Evolutionary conservation across 2,113 vertebrate species (phyloP).

Genomic region (Pontoporia blainvillei): DNA sequence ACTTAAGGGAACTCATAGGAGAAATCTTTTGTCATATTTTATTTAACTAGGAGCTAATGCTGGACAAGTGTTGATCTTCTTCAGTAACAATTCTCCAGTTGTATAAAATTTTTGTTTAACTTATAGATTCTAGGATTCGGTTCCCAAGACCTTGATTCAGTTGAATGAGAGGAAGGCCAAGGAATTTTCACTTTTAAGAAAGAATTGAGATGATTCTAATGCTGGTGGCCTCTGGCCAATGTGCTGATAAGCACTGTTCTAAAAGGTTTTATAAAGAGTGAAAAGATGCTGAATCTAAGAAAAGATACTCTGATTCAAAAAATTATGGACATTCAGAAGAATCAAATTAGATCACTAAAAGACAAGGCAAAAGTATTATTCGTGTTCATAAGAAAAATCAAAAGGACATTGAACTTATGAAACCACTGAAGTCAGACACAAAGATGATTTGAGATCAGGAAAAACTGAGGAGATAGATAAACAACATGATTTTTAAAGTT

Average conservation of each 20-base stretch:
- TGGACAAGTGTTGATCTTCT: background rate
- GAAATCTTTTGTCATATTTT: background rate
- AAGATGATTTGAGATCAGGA: constrained; percentile 23
- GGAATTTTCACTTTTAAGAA: background rate
- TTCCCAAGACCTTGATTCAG: background rate
- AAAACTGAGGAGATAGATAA: constrained; percentile 31
- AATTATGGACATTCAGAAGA: background rate
- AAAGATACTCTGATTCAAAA: background rate
- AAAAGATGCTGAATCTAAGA: background rate
- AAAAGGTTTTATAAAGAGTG: background rate
- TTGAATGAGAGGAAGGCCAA: background rate
- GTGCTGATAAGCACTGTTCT: background rate
- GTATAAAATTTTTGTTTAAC: background rate
- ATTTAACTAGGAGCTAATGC: background rate
- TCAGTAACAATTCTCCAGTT: background rate
- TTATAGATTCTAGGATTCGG: background rate
- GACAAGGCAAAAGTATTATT: background rate
- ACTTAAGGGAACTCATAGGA: background rate
- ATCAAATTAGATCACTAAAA: background rate
- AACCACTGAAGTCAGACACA: background rate
- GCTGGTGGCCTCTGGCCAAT: background rate
- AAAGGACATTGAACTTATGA: constrained; percentile 19
- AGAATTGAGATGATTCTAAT: background rate
- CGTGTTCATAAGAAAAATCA: background rate
- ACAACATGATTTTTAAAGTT: background rate